A percentile compares a stretch with the other conserved stretches of the same genome.
These are phyloP conservation scores for Microcebus ravelobensis DNA, from an alignment of 2,113 vertebrate genomes.

Conservation along the genomic window DNA sequence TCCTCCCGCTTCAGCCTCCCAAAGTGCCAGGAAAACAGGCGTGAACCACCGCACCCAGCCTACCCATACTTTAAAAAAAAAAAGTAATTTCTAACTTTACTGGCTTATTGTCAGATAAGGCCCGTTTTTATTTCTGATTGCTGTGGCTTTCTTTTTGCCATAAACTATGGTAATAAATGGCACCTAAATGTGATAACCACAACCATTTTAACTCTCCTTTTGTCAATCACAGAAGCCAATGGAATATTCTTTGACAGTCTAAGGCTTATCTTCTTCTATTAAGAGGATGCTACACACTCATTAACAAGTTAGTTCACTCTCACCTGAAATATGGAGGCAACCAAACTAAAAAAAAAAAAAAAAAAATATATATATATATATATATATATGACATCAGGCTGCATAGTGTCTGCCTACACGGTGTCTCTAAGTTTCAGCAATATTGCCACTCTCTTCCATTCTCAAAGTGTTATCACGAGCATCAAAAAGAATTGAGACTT, in stretches of 20 bases:
- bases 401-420: background rate
- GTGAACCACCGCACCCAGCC: too few relatives aligned
- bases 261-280: background rate
- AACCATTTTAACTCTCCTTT: background rate
- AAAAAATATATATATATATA: too few relatives aligned
- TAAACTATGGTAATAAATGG: background rate
- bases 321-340: background rate
- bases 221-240: background rate
- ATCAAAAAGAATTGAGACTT: background rate
- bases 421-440: background rate
- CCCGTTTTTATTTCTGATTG: background rate
- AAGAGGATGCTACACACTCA: background rate
- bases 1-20: too few relatives aligned
- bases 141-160: background rate
- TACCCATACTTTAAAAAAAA: background rate
- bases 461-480: background rate
- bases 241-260: background rate
- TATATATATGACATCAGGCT: background rate
- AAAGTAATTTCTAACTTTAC: background rate
- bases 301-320: background rate
- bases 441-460: background rate
- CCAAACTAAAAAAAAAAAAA: background rate
- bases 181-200: background rate
- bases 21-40: too few relatives aligned
- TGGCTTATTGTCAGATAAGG: background rate